phyloP scores from a whole-genome alignment of 2,113 vertebrate genomes.

The Cynoglossus semilaevis region DNA sequence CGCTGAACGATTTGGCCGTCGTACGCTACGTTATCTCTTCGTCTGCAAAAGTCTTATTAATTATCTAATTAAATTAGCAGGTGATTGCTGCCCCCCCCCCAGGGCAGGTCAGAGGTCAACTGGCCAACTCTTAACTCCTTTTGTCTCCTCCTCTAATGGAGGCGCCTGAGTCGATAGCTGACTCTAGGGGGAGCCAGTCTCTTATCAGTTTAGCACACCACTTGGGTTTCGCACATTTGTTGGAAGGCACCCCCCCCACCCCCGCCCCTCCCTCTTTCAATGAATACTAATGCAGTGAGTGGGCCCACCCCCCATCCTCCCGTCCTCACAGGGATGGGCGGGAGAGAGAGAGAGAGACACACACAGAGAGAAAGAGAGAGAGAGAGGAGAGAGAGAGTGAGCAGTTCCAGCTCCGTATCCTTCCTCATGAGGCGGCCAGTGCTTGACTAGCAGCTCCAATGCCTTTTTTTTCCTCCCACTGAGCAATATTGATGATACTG shows the following conservation, averaged over 20 bases:
- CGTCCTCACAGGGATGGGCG: slow-evolving; percentile 65
- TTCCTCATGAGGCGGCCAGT: slow-evolving; percentile 69
- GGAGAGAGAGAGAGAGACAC: slow-evolving; percentile 70
- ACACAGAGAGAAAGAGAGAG: too few species aligned
- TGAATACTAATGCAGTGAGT: slow-evolving; percentile 78
- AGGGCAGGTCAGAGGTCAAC: background rate
- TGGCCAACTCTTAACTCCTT: slow-evolving; percentile 27
- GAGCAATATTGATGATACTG: slow-evolving; percentile 50
- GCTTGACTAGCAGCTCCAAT: slow-evolving; percentile 65
- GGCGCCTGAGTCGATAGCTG: slow-evolving; percentile 71
- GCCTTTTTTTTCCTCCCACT: slow-evolving; percentile 59
- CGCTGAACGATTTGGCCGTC: too few species aligned
- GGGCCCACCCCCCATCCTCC: slow-evolving; percentile 71
- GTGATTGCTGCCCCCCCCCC: background rate
- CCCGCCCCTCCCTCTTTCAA: slow-evolving; percentile 63
- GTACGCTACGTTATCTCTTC: too few species aligned
- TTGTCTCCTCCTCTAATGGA: slow-evolving; percentile 70
- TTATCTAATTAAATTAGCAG: background rate
- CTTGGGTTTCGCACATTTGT: slow-evolving; percentile 66
- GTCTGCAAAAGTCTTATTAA: background rate
- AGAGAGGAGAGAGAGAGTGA: slow-evolving; percentile 57
- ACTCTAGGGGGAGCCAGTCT: slow-evolving; percentile 71
- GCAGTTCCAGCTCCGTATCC: slow-evolving; percentile 70
- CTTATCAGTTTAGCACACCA: slow-evolving; percentile 57
- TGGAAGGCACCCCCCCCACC: slow-evolving; percentile 40